These are phyloP conservation scores for Tetrax tetrax DNA, from an alignment of 2,113 vertebrate genomes.

Conservation along the genomic window DNA sequence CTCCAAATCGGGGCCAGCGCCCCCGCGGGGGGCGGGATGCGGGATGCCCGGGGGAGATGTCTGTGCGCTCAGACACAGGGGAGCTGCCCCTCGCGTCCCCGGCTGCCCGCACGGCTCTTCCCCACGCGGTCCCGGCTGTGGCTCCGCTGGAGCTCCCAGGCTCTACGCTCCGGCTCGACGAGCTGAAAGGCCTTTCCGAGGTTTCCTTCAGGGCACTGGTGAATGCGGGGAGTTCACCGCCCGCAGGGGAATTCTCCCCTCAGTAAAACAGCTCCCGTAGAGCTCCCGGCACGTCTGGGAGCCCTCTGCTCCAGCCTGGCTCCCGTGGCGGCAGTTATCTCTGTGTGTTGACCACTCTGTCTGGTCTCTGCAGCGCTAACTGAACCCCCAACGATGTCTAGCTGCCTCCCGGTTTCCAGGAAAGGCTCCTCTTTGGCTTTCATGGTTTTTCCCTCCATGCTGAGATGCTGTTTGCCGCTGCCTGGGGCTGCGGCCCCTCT, in stretches of 20 bases:
- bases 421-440: fast-evolving
- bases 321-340: not conserved
- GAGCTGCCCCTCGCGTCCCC: too few relatives aligned
- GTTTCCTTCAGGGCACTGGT: not conserved
- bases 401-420: not conserved
- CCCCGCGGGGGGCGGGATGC: too few relatives aligned
- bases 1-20: too few relatives aligned
- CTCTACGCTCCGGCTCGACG: fast-evolving
- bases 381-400: fast-evolving
- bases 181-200: not conserved
- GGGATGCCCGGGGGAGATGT: too few relatives aligned
- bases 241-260: too few relatives aligned
- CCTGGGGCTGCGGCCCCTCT: not conserved
- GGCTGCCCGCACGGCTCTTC: too few relatives aligned
- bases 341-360: fast-evolving
- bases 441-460: fast-evolving
- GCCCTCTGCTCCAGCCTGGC: fast-evolving
- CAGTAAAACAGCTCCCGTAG: fast-evolving
- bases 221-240: fast-evolving
- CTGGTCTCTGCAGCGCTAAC: not conserved
- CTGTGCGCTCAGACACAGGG: too few relatives aligned
- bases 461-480: not conserved
- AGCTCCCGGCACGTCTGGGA: fast-evolving
- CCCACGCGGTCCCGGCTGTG: too few relatives aligned
- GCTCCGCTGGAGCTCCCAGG: not conserved